Conservation (phyloP, 2,797 vertebrate genomes). For the Rhynchonycteris naso region DNA sequence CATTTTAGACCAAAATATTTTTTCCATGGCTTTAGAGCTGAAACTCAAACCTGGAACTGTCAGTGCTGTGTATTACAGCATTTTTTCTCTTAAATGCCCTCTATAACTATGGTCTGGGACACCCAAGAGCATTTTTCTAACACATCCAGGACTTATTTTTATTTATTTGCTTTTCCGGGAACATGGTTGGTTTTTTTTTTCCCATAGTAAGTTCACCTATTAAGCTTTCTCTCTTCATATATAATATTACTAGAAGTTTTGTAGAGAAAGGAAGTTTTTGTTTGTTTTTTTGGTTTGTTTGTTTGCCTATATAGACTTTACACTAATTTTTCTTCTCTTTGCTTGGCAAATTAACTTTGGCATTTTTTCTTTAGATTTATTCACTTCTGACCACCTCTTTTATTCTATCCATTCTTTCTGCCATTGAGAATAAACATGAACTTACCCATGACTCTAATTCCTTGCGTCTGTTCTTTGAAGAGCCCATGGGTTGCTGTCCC, state of each 20-base stretch:
- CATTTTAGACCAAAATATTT: not conserved
- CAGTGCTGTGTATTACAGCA: too few relatives aligned
- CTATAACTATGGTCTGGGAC: not conserved
- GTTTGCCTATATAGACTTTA: not conserved
- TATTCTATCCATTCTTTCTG: not conserved
- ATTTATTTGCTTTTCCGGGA: not conserved
- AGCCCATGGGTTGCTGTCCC: not conserved
- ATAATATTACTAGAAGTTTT: not conserved
- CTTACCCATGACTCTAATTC: not conserved
- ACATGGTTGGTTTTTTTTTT: not conserved
- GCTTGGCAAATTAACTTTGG: not conserved
- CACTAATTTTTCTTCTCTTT: not conserved
- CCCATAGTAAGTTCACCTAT: not conserved
- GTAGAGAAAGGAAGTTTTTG: not conserved
- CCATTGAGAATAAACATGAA: not conserved
- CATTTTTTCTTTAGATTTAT: not conserved
- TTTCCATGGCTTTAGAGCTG: not conserved
- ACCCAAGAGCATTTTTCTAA: not conserved
- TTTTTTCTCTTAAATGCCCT: not conserved
- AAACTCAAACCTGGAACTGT: not conserved
- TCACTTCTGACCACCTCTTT: not conserved
- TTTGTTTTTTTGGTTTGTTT: not conserved
- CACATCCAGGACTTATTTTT: not conserved
- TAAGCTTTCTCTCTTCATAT: not conserved
- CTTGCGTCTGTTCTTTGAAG: not conserved